These are phyloP conservation scores for Nemotelus pantherinus DNA, from an alignment of 2,888 invertebrate species.

Conservation along the genomic window DNA sequence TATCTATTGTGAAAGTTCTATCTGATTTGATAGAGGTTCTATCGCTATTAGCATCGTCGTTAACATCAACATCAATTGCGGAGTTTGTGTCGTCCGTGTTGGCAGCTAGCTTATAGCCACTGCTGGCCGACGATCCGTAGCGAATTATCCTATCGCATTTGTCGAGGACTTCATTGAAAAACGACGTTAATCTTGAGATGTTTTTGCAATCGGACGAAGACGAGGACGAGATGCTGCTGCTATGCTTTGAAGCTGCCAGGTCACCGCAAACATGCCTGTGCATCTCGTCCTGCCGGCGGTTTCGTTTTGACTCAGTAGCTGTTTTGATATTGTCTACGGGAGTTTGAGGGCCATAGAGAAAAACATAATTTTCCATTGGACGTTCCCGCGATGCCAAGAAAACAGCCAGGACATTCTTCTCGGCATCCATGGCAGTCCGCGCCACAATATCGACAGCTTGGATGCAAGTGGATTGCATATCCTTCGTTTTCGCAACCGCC, in stretches of 20 bases:
- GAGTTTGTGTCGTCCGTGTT: neutral
- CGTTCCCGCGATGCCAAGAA: constrained; percentile 12
- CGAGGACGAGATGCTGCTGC: neutral
- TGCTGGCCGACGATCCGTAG: constrained; percentile 2
- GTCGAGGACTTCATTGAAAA: constrained; percentile 39
- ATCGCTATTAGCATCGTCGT: constrained; percentile 20
- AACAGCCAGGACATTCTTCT: constrained; percentile 15
- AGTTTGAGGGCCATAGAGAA: constrained; percentile 22
- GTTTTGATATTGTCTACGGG: neutral
- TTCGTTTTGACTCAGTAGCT: neutral
- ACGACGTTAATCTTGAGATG: constrained; percentile 25
- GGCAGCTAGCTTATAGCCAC: constrained; percentile 11
- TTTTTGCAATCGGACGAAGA: constrained; percentile 14
- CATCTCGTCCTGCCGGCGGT: neutral
- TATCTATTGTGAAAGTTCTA: constrained; percentile 35
- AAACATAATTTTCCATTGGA: constrained; percentile 25
- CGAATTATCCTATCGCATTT: constrained; percentile 38
- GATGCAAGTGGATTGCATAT: neutral
- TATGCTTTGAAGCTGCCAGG: neutral
- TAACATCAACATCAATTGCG: neutral
- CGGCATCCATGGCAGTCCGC: neutral
- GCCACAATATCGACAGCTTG: constrained; percentile 22
- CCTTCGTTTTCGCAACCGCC: neutral
- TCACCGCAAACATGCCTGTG: neutral
- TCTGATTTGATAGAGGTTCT: constrained; percentile 22